Evolutionary conservation across 2,888 invertebrate species (phyloP).

Genomic region (Leptinotarsa peninsularis): DNA sequence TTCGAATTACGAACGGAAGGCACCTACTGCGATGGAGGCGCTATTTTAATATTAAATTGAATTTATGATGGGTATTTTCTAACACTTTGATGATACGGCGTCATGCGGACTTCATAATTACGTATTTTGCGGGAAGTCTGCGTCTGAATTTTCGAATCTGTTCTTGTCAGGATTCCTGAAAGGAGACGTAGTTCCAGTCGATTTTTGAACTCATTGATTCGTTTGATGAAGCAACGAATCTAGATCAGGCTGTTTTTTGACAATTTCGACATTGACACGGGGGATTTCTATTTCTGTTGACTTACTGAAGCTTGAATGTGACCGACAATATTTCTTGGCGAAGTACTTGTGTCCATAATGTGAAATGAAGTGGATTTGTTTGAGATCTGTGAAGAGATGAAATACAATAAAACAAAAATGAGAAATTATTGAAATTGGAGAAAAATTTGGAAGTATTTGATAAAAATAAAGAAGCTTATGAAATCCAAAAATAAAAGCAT

Average conservation of each 20-base stretch:
- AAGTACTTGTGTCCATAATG: too few species aligned
- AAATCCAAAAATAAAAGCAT: too few species aligned
- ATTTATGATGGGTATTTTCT: constrained; percentile 63
- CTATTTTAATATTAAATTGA: constrained; percentile 64
- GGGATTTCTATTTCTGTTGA: too few species aligned
- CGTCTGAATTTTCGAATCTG: constrained; percentile 51
- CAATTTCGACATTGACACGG: background rate
- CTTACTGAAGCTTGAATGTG: background rate
- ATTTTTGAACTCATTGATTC: background rate
- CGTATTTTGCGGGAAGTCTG: constrained; percentile 54
- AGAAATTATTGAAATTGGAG: too few species aligned
- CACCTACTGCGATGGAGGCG: constrained; percentile 59
- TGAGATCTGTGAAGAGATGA: too few species aligned
- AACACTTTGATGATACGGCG: constrained; percentile 63
- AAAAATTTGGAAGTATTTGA: too few species aligned
- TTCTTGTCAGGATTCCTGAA: constrained; percentile 38
- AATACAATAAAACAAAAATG: too few species aligned
- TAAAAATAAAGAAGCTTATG: too few species aligned
- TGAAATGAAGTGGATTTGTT: too few species aligned
- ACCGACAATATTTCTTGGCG: too few species aligned
- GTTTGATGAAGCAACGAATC: background rate
- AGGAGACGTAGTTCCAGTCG: background rate
- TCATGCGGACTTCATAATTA: constrained; percentile 64
- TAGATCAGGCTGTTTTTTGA: background rate
- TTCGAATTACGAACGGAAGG: constrained; percentile 44